Base-by-base conservation (phyloP, 2,888 invertebrate species). In the Halocaridina rubra region DNA sequence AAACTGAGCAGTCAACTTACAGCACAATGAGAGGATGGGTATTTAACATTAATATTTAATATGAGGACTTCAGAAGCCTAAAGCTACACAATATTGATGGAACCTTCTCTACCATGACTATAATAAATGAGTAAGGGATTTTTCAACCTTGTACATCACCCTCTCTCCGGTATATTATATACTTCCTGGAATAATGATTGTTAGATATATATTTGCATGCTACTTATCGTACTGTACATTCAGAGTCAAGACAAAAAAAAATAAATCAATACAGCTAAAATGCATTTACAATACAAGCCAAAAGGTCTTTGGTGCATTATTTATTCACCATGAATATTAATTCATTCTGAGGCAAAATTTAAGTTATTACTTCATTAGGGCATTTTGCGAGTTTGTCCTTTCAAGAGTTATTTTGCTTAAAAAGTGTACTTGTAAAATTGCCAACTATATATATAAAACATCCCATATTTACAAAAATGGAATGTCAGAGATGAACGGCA, bases 11-110 rank as follows among this genome's bases (percentile, higher is more conserved):
- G 8, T n/a, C 76, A 78, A 78, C 82, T 78, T 84, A 84, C 64
- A 78, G 33, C 72, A 72, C 57, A 46, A 81, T 84, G 82, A 84
- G 82, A 84, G 82, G 82, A 84, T 84, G 82, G 82, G 82, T 71
- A 84, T 77, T 84, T 78, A 72, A 72, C 78, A 84, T 78, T 76
- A 81, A 69, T 30, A 69, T 76, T 76, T 57, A 7, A 75, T 75
- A 75, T 69, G 39, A 57, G 64, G 57, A 53, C 33, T 27, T 80
- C 46, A 46, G 69, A 81, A 53, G 64, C 61, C 33, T 72, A 59
- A 39, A 72, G 24, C 71, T 84, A 84, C 78, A 84, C 57, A 72
- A 84, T 30, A 72, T 46, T 67, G 72, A 84, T 78, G 69, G 64
- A 84, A 67, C 77, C 77, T 46, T 72, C 71, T 78, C 69, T 78